Percentiles rank a stretch among this genome's conserved stretches.
Evolutionary conservation across 2,888 invertebrate species (phyloP).

Genomic region (Eustalomyia histrio): DNA sequence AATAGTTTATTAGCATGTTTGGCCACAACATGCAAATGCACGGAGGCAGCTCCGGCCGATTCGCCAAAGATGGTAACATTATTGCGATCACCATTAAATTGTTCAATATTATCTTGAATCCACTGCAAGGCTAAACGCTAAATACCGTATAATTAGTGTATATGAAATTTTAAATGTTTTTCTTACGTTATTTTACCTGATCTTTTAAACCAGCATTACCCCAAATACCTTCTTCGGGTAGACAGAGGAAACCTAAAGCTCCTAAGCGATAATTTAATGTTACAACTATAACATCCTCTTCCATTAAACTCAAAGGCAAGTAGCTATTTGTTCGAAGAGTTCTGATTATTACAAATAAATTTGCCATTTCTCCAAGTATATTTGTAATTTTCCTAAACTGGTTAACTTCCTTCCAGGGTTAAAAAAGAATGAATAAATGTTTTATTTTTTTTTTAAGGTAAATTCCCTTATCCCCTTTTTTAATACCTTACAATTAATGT

Average conservation of each 20-base stretch:
- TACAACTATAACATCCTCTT: conserved; percentile 77
- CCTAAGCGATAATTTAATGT: conserved; percentile 78
- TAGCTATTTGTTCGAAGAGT: conserved; percentile 67
- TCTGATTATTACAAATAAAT: too few species aligned
- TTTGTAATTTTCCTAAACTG: too few species aligned
- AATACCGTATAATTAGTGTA: neutral
- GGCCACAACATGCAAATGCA: conserved; percentile 75
- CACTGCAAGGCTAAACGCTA: conserved; percentile 80
- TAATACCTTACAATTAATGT: too few species aligned
- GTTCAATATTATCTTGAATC: conserved; percentile 78
- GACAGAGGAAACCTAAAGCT: conserved; percentile 75
- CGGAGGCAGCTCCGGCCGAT: conserved; percentile 75
- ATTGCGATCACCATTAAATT: conserved; percentile 79
- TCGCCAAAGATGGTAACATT: conserved; percentile 78
- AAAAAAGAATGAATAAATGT: too few species aligned
- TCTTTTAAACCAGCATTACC: conserved; percentile 79
- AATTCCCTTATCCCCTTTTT: too few species aligned
- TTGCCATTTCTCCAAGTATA: too few species aligned
- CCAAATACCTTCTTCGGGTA: conserved; percentile 75
- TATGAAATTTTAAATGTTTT: neutral
- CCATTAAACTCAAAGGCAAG: conserved; percentile 75
- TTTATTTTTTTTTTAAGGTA: too few species aligned
- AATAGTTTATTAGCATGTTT: conserved; percentile 74
- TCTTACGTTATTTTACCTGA: conserved; percentile 70
- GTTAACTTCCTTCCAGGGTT: too few species aligned